Evolutionary conservation across 2,797 vertebrate species (phyloP).

Genomic region (Ciconia nigra): DNA sequence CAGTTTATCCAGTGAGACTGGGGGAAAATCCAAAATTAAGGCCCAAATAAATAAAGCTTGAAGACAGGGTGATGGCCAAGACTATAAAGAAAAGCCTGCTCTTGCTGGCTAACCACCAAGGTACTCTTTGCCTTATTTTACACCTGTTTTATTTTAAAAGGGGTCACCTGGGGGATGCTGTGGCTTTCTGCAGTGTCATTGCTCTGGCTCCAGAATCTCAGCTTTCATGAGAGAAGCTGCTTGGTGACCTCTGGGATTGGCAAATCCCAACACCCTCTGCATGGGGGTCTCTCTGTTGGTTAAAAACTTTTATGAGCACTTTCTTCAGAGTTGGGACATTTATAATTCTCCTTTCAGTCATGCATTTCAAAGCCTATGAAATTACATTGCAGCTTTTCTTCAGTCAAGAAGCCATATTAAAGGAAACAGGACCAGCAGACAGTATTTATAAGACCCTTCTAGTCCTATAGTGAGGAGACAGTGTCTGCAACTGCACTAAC

Average conservation of each 20-base stretch:
- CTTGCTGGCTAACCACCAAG: not conserved
- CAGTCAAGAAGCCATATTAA: not conserved
- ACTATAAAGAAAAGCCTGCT: not conserved
- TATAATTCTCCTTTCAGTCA: not conserved
- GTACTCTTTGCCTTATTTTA: not conserved
- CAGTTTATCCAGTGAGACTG: not conserved
- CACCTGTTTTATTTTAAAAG: not conserved
- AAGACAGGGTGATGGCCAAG: not conserved
- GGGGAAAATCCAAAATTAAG: not conserved
- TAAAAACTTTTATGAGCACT: not conserved
- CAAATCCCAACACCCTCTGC: not conserved
- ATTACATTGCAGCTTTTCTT: not conserved
- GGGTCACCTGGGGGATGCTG: accelerated
- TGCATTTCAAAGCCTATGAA: not conserved
- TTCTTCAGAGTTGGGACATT: not conserved
- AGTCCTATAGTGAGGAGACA: not conserved
- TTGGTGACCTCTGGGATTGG: not conserved
- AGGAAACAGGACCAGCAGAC: not conserved
- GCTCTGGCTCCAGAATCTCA: not conserved
- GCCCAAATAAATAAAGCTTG: not conserved
- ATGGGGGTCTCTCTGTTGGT: not conserved
- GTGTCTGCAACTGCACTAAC: not conserved
- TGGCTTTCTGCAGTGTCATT: not conserved
- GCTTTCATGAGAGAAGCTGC: not conserved
- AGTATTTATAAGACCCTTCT: not conserved